Base-by-base conservation (phyloP, 2,113 vertebrate genomes). In the Pimephales promelas region DNA sequence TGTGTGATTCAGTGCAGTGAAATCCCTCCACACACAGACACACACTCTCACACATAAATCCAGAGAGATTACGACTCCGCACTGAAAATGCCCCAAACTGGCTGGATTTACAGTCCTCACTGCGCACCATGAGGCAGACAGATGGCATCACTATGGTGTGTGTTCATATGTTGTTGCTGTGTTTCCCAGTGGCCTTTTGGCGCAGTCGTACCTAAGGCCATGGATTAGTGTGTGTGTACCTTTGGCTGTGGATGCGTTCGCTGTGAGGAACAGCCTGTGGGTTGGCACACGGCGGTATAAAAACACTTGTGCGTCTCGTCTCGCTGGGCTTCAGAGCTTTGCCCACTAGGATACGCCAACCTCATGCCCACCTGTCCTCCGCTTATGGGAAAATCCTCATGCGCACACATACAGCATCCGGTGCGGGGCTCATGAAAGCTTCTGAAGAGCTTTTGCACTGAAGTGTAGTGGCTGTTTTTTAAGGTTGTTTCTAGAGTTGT, bases 141-240 rank as follows among this genome's bases (percentile, higher is more conserved):
- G 83, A 87, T 87, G 78, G 82, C 66, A 79, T 56, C 70, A 45
- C 81, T 72, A 82, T 66, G 81, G 36, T 14, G 45, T 78, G 79
- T 56, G 47, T 81, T 8, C 75, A 61, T 81, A 26, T 76, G 52
- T 28, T 61, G 43, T 83, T 40, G 68, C 72, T 28, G 16, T 61
- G 62, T 61, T 74, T 57, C 71, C 74, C 77, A 10, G 54, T 86
- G 31, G 54, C 71, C 72, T 57, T 81, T 80, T 85, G 66, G 71
- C 78, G 52, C 77, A 31, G 40, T n/a, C 57, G 45, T 59, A 64
- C 22, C 26, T 13, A 66, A 84, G 66, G 54, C 59, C 43, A 2
- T 52, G 54, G 34, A 57, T 79, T 20, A 73, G 64, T 52, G 59
- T 54, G 31, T 66, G 61, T 57, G 7, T 68, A 54, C 10, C 34